phyloP scores from a whole-genome alignment of 2,797 vertebrate genomes.

The Prionace glauca region DNA sequence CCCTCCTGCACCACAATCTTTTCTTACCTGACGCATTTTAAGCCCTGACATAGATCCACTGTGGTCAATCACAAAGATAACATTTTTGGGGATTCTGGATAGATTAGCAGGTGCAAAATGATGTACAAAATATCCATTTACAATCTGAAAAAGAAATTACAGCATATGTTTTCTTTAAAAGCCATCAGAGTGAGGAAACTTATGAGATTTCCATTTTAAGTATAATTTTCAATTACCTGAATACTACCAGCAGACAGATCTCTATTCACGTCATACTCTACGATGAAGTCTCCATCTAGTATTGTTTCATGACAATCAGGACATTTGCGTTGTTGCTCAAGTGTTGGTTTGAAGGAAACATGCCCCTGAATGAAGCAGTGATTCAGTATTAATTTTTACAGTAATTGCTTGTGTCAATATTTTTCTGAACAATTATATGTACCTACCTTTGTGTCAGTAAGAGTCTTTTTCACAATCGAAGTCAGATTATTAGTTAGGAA shows the following conservation, averaged over 20 bases:
- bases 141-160: slow-evolving; percentile 45
- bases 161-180: neutral
- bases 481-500: slow-evolving; percentile 53
- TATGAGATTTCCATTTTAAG: neutral
- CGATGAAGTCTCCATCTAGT: slow-evolving; percentile 61
- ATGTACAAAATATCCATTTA: slow-evolving; percentile 62
- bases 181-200: neutral
- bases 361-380: slow-evolving; percentile 50
- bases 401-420: neutral
- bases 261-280: slow-evolving; percentile 63
- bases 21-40: slow-evolving; percentile 61
- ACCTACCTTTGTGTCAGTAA: slow-evolving; percentile 51
- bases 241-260: slow-evolving; percentile 51
- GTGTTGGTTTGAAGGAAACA: slow-evolving; percentile 61
- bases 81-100: slow-evolving; percentile 61
- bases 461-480: slow-evolving; percentile 52
- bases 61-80: slow-evolving; percentile 65
- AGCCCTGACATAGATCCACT: slow-evolving; percentile 64
- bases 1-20: neutral
- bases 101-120: slow-evolving; percentile 62
- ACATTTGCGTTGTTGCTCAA: slow-evolving; percentile 58
- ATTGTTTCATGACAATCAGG: slow-evolving; percentile 54
- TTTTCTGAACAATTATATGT: neutral
- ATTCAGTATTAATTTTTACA: neutral
- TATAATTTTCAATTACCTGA: slow-evolving; percentile 48